Conservation (phyloP, 2,113 vertebrate species). For the Triplophysa dalaica region DNA sequence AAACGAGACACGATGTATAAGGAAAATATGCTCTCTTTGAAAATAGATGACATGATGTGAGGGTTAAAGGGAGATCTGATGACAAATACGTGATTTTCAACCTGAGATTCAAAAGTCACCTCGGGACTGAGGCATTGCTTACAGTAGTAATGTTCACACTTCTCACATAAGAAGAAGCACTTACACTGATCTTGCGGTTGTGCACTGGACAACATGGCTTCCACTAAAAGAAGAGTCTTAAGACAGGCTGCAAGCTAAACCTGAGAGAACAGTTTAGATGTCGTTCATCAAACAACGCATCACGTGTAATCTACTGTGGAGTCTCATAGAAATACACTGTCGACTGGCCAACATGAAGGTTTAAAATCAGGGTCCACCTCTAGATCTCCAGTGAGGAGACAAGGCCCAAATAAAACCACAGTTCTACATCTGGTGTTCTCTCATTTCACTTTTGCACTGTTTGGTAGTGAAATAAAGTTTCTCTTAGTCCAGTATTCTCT, state of each 20-base stretch:
- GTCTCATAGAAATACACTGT: conserved; percentile 24
- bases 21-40: conserved; percentile 69
- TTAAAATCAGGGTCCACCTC: conserved; percentile 35
- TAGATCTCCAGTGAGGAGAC: not conserved
- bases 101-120: conserved; percentile 72
- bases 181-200: conserved; percentile 43
- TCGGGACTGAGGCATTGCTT: conserved; percentile 50
- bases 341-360: conserved; percentile 15
- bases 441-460: conserved; percentile 1
- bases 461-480: conserved; percentile 17
- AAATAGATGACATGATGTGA: conserved; percentile 63
- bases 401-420: not conserved
- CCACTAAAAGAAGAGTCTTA: conserved; percentile 37
- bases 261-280: conserved; percentile 51
- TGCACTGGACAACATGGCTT: conserved; percentile 50
- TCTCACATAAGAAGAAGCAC: conserved; percentile 34
- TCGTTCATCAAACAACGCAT: conserved; percentile 30
- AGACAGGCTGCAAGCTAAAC: conserved; percentile 43
- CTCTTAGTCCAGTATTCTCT: conserved; percentile 8
- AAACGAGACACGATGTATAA: conserved; percentile 61
- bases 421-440: not conserved
- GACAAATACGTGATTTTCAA: conserved; percentile 60
- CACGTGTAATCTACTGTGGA: conserved; percentile 32
- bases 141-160: conserved; percentile 40
- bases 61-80: conserved; percentile 66